Conservation (phyloP, 2,113 vertebrate genomes). For the Psittacus erithacus region DNA sequence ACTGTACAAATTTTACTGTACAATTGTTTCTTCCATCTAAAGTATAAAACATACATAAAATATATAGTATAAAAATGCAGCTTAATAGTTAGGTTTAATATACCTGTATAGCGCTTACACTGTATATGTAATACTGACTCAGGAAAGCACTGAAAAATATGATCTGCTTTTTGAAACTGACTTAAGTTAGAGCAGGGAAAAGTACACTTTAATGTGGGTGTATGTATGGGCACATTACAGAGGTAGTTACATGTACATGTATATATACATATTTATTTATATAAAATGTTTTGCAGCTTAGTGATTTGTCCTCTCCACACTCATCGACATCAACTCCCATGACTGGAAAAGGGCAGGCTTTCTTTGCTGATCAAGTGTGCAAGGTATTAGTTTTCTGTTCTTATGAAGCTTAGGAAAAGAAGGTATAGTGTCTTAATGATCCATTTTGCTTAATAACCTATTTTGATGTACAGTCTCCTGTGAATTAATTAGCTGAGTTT, state of each 20-base stretch:
- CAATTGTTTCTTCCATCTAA: neutral
- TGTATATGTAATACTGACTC: neutral
- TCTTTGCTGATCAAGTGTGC: conserved; percentile 78
- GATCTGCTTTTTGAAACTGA: neutral
- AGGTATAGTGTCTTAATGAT: neutral
- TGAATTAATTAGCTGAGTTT: neutral
- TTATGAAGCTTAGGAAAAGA: neutral
- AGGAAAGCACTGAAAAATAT: neutral
- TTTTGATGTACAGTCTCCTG: neutral
- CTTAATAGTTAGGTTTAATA: neutral
- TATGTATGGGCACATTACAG: neutral
- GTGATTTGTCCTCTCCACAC: conserved; percentile 75
- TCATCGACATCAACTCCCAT: conserved; percentile 81
- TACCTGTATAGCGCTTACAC: neutral
- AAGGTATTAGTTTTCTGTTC: conserved; percentile 64
- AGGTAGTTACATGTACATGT: neutral
- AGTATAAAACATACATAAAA: neutral
- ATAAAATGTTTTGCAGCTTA: conserved; percentile 65
- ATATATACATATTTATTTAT: neutral
- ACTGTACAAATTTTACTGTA: neutral
- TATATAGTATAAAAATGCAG: neutral
- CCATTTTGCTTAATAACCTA: neutral
- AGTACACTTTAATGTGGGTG: neutral
- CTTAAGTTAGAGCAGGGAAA: neutral
- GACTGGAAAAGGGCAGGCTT: conserved; percentile 78